A percentile compares a stretch with the other conserved stretches of the same genome.
Evolutionary conservation across 2,888 invertebrate species (phyloP).

Genomic region (Spisula subtruncata): DNA sequence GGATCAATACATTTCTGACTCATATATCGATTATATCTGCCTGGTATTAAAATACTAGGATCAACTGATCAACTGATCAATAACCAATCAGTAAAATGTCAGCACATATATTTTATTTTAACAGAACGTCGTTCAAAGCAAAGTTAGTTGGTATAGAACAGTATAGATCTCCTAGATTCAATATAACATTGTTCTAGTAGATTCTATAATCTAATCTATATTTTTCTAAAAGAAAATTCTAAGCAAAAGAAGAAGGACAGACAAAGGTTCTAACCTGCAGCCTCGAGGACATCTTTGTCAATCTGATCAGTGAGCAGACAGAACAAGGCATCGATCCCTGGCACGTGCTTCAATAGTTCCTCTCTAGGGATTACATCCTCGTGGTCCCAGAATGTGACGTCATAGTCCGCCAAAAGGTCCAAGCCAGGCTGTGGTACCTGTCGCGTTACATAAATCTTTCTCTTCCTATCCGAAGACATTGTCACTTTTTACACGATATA

Average conservation of each 20-base stretch:
- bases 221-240: too few species aligned
- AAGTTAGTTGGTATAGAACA: too few species aligned
- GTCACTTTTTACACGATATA: not conserved
- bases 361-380: constrained; percentile 88
- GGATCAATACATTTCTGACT: too few species aligned
- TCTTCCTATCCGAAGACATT: not conserved
- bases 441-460: constrained; percentile 75
- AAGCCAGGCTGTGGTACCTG: constrained; percentile 80
- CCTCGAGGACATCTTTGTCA: constrained; percentile 92
- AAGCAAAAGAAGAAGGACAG: not conserved
- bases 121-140: too few species aligned
- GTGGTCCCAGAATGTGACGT: constrained; percentile 81
- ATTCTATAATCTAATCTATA: too few species aligned
- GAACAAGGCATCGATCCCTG: constrained; percentile 91
- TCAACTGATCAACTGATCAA: too few species aligned
- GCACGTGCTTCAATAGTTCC: constrained; percentile 91
- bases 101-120: too few species aligned
- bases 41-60: too few species aligned
- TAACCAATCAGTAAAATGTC: too few species aligned
- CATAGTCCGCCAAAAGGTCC: constrained; percentile 75
- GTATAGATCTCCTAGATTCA: too few species aligned
- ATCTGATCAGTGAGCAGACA: constrained; percentile 95
- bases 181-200: too few species aligned
- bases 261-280: constrained; percentile 89
- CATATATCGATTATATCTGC: too few species aligned